phyloP scores from a whole-genome alignment of 1,140 invertebrate genomes.

The Solenopsis invicta region DNA sequence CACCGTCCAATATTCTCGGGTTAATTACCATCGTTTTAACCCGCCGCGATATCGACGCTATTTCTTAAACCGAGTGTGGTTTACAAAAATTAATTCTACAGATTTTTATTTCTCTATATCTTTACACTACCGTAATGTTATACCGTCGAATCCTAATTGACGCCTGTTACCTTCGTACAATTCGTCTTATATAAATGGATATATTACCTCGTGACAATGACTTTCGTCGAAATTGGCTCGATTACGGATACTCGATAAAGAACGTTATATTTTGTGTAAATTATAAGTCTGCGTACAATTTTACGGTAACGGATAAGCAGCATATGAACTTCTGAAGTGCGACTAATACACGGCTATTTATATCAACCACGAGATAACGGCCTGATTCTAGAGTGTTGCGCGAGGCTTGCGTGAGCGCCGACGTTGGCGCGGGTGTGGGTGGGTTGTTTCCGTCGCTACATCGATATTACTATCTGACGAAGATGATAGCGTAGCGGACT shows the following conservation, averaged over 20 bases:
- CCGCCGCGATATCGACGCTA: constrained; percentile 60
- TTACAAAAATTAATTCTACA: constrained; percentile 72
- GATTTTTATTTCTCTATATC: constrained; percentile 17
- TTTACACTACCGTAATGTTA: neutral
- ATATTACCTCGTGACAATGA: neutral
- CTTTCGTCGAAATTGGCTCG: neutral
- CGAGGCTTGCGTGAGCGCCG: constrained; percentile 72
- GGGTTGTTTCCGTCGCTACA: constrained; percentile 48
- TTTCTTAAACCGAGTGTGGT: constrained; percentile 64
- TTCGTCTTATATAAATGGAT: neutral
- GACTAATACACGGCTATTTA: constrained; percentile 72
- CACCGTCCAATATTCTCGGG: constrained; percentile 78
- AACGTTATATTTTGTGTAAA: constrained; percentile 2
- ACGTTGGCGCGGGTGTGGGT: constrained; percentile 12
- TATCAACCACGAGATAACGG: constrained; percentile 69
- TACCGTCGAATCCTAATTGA: neutral
- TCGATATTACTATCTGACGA: constrained; percentile 63
- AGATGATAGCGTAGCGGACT: constrained; percentile 44
- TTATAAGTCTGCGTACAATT: constrained; percentile 32
- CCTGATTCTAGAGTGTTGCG: constrained; percentile 51
- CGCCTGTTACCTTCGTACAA: neutral
- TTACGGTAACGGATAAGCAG: constrained; percentile 46
- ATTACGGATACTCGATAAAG: constrained; percentile 11
- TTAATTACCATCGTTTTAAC: constrained; percentile 82
- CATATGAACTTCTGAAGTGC: constrained; percentile 63